phyloP scores from a whole-genome alignment of 2,797 vertebrate species.

The Bradypodion pumilum region DNA sequence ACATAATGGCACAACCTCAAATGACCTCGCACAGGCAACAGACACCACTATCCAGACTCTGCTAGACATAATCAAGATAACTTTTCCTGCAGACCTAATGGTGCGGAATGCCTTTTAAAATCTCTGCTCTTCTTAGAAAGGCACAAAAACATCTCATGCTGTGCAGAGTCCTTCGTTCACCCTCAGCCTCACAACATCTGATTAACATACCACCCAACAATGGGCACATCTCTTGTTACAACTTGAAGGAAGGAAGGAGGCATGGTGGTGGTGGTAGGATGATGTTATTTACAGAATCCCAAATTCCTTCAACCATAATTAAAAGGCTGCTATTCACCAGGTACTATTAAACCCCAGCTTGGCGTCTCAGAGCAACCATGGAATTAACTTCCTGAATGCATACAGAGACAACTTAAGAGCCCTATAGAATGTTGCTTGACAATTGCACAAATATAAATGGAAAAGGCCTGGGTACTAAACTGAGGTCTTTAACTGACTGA shows the following conservation, averaged over 20 bases:
- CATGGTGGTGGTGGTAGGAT: no score
- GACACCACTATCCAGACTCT: background rate
- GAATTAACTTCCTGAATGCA: background rate
- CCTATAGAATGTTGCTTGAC: background rate
- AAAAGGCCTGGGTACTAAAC: background rate
- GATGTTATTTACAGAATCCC: background rate
- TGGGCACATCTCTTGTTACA: constrained; percentile 9
- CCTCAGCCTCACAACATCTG: background rate
- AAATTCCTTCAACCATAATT: constrained; percentile 11
- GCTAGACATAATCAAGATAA: background rate
- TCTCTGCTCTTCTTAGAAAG: background rate
- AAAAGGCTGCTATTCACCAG: constrained; percentile 2
- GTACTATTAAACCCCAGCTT: constrained; percentile 7
- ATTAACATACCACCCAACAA: background rate
- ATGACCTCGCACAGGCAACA: background rate
- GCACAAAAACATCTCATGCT: background rate
- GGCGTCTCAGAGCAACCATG: background rate
- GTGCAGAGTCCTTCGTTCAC: background rate
- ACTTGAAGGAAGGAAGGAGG: constrained; percentile 15
- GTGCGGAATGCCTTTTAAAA: background rate
- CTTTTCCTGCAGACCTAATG: background rate
- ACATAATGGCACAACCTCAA: background rate
- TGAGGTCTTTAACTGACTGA: background rate
- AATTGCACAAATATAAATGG: background rate
- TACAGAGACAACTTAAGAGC: background rate